Percentiles rank a stretch among this genome's conserved stretches.
Conservation (phyloP, 2,888 invertebrate species). For the Amiota communis region DNA sequence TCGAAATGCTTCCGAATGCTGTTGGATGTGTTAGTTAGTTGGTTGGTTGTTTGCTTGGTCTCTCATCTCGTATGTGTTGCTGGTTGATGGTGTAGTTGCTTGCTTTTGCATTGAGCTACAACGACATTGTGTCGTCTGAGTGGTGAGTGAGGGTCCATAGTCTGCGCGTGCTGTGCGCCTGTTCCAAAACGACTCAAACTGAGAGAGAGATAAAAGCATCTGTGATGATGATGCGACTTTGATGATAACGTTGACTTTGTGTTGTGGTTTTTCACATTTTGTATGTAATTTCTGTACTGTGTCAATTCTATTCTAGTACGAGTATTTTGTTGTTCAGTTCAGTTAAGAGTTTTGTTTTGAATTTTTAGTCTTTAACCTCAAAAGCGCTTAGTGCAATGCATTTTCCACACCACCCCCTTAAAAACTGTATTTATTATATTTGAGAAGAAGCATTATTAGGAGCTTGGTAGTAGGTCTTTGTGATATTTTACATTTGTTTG, state of each 20-base stretch:
- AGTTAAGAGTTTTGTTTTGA: neutral
- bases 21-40: neutral
- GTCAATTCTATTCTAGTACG: no score
- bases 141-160: constrained; percentile 17
- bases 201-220: constrained; percentile 71
- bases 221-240: constrained; percentile 66
- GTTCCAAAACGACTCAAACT: constrained; percentile 69
- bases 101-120: neutral
- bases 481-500: neutral
- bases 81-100: constrained; percentile 10
- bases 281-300: no score
- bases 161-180: constrained; percentile 61
- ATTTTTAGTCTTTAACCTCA: neutral
- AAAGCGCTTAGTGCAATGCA: no score
- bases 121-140: constrained; percentile 4
- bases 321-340: no score
- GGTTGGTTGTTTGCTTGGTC: neutral
- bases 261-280: no score
- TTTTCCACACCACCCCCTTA: no score
- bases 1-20: neutral
- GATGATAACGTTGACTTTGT: constrained; percentile 52
- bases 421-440: no score
- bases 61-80: constrained; percentile 3
- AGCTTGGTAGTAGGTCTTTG: no score
- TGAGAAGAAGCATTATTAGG: no score